Conservation (phyloP, 2,113 vertebrate genomes). For the Notechis scutatus region DNA sequence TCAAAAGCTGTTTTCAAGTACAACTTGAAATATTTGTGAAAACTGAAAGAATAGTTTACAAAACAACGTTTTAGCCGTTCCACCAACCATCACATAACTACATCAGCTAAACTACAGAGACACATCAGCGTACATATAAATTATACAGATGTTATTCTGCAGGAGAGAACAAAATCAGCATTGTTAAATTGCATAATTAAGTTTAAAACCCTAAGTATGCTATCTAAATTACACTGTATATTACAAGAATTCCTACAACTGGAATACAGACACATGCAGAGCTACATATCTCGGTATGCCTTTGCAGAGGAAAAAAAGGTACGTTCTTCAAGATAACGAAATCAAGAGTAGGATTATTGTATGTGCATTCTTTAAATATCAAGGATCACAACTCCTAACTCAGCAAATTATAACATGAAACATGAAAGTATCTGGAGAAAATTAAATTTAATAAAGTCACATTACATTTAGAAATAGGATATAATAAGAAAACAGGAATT, state of each 20-base stretch:
- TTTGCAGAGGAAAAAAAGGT: background rate
- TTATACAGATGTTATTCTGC: background rate
- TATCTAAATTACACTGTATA: background rate
- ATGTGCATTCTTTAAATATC: background rate
- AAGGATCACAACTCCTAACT: background rate
- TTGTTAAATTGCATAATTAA: background rate
- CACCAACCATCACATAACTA: background rate
- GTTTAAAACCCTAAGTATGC: background rate
- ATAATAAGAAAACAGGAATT: background rate
- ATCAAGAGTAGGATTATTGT: background rate
- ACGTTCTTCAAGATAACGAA: background rate
- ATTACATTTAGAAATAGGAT: background rate
- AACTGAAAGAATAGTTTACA: background rate
- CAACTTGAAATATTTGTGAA: background rate
- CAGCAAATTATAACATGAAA: background rate
- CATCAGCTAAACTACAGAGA: background rate
- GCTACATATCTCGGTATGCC: background rate
- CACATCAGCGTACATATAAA: background rate
- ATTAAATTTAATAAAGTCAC: background rate
- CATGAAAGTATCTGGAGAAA: background rate
- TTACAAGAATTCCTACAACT: background rate
- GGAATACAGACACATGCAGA: background rate
- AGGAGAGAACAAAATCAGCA: background rate
- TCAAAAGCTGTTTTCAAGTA: background rate
- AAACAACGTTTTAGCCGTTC: background rate